phyloP scores from a whole-genome alignment of 1,140 invertebrate species.

The Stratiolaelaps scimitus region DNA sequence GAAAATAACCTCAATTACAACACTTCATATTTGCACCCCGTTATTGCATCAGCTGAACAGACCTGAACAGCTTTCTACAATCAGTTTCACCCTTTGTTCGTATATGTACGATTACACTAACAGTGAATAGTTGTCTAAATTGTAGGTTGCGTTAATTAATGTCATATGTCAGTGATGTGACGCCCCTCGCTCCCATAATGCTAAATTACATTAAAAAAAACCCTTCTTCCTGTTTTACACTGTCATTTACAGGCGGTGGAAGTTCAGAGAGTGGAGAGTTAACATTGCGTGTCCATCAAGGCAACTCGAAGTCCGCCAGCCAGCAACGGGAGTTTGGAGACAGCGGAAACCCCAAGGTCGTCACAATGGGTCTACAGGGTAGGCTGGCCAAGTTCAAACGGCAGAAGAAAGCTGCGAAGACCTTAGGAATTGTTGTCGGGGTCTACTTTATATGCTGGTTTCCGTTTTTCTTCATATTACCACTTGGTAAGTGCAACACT shows the following conservation, averaged over 20 bases:
- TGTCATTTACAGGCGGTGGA: constrained; percentile 10
- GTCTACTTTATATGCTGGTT: constrained; percentile 58
- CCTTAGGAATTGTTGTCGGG: constrained; percentile 64
- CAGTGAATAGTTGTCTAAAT: no score
- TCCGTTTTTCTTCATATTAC: constrained; percentile 55
- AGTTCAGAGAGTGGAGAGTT: constrained; percentile 38
- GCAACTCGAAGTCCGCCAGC: constrained; percentile 37
- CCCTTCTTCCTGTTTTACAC: background rate
- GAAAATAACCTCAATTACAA: no score
- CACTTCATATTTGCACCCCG: no score
- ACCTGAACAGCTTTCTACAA: no score
- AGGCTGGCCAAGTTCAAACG: constrained; percentile 69
- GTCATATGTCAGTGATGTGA: no score
- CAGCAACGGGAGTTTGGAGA: constrained; percentile 24
- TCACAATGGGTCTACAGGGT: constrained; percentile 36
- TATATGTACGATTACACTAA: no score
- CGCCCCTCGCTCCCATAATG: no score
- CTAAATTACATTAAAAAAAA: no score
- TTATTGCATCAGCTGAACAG: no score
- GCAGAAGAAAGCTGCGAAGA: constrained; percentile 91
- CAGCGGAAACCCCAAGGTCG: constrained; percentile 31
- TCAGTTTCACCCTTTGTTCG: no score
- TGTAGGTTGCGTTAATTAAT: no score
- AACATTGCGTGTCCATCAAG: constrained; percentile 50
- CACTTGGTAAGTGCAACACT: constrained; percentile 45